phyloP scores from a whole-genome alignment of 2,797 vertebrate species.

The Melanotaenia pygmaea region DNA sequence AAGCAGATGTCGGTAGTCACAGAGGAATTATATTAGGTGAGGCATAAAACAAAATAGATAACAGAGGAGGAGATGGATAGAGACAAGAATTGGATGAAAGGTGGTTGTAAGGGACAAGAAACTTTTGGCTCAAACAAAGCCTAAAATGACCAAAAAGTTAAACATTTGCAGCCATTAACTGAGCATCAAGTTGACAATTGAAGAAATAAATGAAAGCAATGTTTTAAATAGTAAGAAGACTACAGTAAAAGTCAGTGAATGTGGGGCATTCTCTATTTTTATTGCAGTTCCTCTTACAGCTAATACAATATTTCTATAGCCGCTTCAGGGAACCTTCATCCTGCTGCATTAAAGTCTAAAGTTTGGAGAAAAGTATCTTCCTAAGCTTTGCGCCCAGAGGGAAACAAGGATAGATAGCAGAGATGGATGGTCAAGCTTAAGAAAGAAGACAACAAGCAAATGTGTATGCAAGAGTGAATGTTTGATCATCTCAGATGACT shows the following conservation, averaged over 20 bases:
- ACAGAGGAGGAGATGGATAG: not conserved
- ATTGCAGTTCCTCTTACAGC: not conserved
- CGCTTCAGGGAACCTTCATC: not conserved
- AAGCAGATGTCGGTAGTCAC: constrained; percentile 3
- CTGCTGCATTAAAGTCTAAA: constrained; percentile 29
- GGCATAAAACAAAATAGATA: not conserved
- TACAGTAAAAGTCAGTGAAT: not conserved
- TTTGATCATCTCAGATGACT: constrained; percentile 65
- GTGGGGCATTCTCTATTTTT: not conserved
- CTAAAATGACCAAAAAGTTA: not conserved
- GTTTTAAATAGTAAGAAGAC: not conserved
- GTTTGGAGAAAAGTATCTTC: constrained; percentile 20
- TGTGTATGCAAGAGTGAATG: constrained; percentile 26
- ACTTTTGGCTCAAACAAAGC: not conserved
- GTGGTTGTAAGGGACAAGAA: not conserved
- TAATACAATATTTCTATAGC: constrained; percentile 3
- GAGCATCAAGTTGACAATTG: not conserved
- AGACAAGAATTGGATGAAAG: constrained; percentile 4
- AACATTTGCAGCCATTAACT: not conserved
- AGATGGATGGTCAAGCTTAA: constrained; percentile 23
- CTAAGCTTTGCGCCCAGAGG: constrained; percentile 27
- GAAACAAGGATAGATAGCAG: constrained; percentile 8
- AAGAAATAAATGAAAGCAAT: not conserved
- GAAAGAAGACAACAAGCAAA: constrained; percentile 38
- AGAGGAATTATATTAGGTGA: constrained; percentile 5